These are phyloP conservation scores for Metaphire vulgaris DNA, from an alignment of 1,140 invertebrate species.

Conservation along the genomic window DNA sequence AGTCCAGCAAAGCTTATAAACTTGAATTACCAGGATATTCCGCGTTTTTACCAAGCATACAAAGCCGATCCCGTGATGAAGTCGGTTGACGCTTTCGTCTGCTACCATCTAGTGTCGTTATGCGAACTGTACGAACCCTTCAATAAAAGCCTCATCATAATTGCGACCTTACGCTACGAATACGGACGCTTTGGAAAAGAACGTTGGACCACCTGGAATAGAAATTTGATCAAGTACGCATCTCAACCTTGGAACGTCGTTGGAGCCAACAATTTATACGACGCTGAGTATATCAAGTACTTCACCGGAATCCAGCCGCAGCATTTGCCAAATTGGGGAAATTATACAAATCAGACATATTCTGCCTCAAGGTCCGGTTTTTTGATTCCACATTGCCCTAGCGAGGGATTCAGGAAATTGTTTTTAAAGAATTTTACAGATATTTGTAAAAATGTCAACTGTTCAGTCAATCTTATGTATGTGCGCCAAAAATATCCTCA, in stretches of 20 bases:
- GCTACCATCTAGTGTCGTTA: slow-evolving; percentile 24
- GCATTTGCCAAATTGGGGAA: neutral
- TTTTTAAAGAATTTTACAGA: slow-evolving; percentile 4
- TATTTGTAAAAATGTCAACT: neutral
- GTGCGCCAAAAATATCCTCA: slow-evolving; percentile 12
- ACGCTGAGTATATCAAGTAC: slow-evolving; percentile 27
- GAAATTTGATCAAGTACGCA: slow-evolving; percentile 19
- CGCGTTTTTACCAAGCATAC: slow-evolving; percentile 28
- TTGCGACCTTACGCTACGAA: slow-evolving; percentile 19
- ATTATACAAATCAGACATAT: slow-evolving; percentile 5
- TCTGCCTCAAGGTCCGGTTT: neutral
- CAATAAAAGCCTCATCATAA: slow-evolving; percentile 27
- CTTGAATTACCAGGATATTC: neutral
- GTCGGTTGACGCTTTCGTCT: slow-evolving; percentile 27
- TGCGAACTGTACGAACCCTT: slow-evolving; percentile 30
- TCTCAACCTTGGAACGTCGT: slow-evolving; percentile 15
- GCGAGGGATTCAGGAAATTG: slow-evolving; percentile 5
- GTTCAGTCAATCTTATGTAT: neutral
- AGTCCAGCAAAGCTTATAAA: neutral
- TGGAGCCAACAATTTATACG: slow-evolving; percentile 26
- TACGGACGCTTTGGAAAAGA: slow-evolving; percentile 16
- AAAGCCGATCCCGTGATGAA: slow-evolving; percentile 23
- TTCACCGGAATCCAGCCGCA: slow-evolving; percentile 5
- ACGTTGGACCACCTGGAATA: slow-evolving; percentile 26
- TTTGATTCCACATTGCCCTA: neutral